Evolutionary conservation across 1,140 invertebrate species (phyloP), one percentile per base, ranked within the genome.

Genomic region (Harlomillsia oculata): DNA sequence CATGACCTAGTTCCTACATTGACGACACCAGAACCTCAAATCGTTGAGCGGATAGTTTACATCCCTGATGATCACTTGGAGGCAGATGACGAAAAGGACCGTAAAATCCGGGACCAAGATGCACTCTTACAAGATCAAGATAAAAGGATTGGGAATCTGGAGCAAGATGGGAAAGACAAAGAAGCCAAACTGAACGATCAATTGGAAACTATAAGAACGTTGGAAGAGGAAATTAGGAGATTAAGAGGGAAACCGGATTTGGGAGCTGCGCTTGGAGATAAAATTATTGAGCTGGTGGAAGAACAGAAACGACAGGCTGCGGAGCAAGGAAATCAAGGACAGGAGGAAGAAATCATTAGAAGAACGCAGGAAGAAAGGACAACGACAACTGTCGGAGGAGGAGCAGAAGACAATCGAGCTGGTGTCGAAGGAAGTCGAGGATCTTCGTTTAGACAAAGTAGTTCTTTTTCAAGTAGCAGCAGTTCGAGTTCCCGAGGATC

Each of bases 21-120:
- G n/a, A n/a, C n/a, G 32, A 34, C 32, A 13, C 45, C 45, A 1
- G 29, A 48, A n/a, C n/a, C n/a, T n/a, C 16, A 30, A 20, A 34
- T 48, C 2, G 29, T 32, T 11, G 29, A 32, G n/a, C 18, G 45
- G 6, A 18, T 32, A 2, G 28, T 20, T 5, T 48, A 32, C 29
- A 48, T 48, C n/a, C 45, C 45, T 2, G 45, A 48, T 32, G 45
- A 48, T 2, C 45, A 48, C 25, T 32, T 48, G 29, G 21, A 48
- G n/a, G 18, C n/a, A 9, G 45, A 48, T 20, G 26, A 29, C 1
- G 45, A 48, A 11, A 5, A 32, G 16, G 5, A 32, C 18, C 3
- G 18, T 4, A 2, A 11, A 3, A n/a, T 48, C 18, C 11, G n/a
- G 14, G n/a, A 18, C 0, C 45, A 48, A 34, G 36, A 18, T 2